These are phyloP conservation scores for Symphodus melops DNA, from an alignment of 2,113 vertebrate genomes.

Conservation along the genomic window DNA sequence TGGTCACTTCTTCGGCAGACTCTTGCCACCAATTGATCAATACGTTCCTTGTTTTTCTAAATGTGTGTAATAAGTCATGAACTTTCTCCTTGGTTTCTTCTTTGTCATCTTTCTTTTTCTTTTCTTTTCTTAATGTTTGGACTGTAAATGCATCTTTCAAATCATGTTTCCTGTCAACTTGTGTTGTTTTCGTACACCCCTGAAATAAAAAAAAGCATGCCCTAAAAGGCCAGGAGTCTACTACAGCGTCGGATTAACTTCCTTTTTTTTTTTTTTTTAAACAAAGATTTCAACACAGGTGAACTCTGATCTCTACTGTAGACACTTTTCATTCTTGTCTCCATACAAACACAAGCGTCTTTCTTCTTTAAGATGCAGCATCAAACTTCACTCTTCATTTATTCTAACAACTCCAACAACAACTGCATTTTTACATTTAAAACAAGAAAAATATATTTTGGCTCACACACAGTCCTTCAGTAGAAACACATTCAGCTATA, in stretches of 20 bases:
- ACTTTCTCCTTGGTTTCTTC: background rate
- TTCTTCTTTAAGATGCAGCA: no score
- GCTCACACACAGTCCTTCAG: no score
- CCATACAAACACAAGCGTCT: no score
- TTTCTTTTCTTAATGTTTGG: constrained; percentile 8
- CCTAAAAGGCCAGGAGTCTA: constrained; percentile 25
- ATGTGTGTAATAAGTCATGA: constrained; percentile 23
- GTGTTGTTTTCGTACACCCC: constrained; percentile 16
- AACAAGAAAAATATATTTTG: no score
- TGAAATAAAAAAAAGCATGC: constrained; percentile 64
- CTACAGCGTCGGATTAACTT: background rate
- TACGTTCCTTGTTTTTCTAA: constrained; percentile 19
- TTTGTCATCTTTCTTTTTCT: background rate
- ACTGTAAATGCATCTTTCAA: constrained; percentile 3
- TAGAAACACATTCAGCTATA: no score
- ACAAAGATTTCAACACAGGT: no score
- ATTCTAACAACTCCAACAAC: no score
- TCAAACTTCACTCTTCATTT: no score
- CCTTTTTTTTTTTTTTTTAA: background rate
- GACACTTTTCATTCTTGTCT: no score
- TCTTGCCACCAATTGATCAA: background rate
- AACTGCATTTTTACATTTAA: no score
- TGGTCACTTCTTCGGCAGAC: background rate
- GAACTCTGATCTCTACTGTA: no score
- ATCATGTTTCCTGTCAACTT: constrained; percentile 14